These are phyloP conservation scores for Brachionus rubens DNA, from an alignment of 1,140 invertebrate genomes.

Conservation along the genomic window DNA sequence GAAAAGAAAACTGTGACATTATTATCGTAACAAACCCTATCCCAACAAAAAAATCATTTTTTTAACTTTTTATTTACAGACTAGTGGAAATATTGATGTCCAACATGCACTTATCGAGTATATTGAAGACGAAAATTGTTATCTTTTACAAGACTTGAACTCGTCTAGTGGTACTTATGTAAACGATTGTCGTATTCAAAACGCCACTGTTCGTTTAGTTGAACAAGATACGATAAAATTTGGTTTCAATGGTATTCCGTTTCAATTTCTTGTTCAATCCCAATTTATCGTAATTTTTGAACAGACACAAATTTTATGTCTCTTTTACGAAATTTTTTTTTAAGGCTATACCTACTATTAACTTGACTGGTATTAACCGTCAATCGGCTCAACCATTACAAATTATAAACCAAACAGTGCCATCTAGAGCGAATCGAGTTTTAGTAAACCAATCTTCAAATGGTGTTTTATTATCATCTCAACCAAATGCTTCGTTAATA, in stretches of 20 bases:
- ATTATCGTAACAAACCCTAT: constrained; percentile 52
- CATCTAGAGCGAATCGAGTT: constrained; percentile 47
- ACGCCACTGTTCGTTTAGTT: constrained; percentile 57
- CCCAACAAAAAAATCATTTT: background rate
- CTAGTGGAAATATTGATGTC: constrained; percentile 51
- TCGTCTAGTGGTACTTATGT: constrained; percentile 59
- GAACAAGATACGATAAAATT: constrained; percentile 58
- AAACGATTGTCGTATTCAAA: constrained; percentile 59
- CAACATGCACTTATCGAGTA: constrained; percentile 60
- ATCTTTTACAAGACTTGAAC: constrained; percentile 59
- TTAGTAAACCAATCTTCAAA: constrained; percentile 49
- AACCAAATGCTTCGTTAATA: constrained; percentile 48
- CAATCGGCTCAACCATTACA: background rate
- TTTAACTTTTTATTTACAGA: constrained; percentile 39
- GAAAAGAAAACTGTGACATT: constrained; percentile 59
- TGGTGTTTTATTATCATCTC: constrained; percentile 41
- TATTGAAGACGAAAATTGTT: constrained; percentile 57
- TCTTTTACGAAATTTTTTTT: background rate
- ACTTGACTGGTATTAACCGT: constrained; percentile 13
- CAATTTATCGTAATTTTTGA: constrained; percentile 45
- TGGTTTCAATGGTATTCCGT: constrained; percentile 50
- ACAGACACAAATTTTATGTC: background rate
- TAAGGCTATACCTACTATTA: constrained; percentile 23
- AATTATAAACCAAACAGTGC: constrained; percentile 45
- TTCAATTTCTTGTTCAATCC: constrained; percentile 43